Evolutionary conservation across 2,113 vertebrate genomes (phyloP).

Genomic region (Callospermophilus lateralis): DNA sequence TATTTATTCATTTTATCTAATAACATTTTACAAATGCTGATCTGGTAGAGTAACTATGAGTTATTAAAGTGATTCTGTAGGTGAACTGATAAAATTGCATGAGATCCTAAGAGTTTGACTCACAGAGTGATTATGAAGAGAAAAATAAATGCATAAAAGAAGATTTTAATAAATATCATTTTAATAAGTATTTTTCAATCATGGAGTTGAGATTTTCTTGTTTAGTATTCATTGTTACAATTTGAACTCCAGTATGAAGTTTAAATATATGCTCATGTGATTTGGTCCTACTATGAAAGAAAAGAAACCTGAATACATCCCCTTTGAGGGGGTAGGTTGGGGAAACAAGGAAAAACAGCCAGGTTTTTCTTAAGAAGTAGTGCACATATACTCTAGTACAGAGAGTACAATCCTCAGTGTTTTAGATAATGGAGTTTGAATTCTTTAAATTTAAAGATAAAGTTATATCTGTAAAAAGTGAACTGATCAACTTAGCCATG

Average conservation of each 20-base stretch:
- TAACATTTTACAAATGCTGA: not conserved
- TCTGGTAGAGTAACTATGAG: not conserved
- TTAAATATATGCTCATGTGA: not conserved
- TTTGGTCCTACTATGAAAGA: not conserved
- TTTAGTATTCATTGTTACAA: not conserved
- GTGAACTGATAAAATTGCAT: not conserved
- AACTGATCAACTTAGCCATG: not conserved
- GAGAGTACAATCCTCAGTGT: not conserved
- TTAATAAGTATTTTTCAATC: not conserved
- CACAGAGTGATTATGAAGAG: not conserved
- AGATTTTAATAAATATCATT: not conserved
- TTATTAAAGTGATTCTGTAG: not conserved
- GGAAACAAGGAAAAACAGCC: not conserved
- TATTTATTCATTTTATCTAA: not conserved
- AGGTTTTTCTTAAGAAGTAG: not conserved
- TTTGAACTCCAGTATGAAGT: not conserved
- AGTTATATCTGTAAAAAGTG: not conserved
- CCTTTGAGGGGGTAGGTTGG: not conserved
- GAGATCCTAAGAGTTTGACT: not conserved
- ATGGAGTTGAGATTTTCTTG: not conserved
- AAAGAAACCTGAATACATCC: not conserved
- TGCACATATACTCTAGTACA: not conserved
- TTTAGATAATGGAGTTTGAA: not conserved
- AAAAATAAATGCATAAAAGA: not conserved
- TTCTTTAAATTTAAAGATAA: constrained; percentile 30